phyloP scores from a whole-genome alignment of 1,140 invertebrate species.

The Atta colombica region DNA sequence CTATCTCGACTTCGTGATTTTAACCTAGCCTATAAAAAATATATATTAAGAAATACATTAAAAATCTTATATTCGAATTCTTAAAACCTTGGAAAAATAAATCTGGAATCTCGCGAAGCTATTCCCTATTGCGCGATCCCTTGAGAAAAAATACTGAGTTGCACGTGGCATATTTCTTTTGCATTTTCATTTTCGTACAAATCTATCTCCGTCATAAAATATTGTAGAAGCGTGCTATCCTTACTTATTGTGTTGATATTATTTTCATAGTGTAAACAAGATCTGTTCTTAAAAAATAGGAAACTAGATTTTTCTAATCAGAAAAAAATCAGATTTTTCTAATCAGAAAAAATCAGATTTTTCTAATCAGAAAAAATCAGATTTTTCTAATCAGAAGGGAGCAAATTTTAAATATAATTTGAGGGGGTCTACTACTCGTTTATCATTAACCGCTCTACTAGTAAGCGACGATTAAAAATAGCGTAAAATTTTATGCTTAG shows the following conservation, averaged over 20 bases:
- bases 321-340: not conserved
- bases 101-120: not conserved
- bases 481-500: no score
- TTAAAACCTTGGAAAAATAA: not conserved
- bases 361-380: not conserved
- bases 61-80: not conserved
- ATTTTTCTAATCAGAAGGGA: not conserved
- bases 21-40: not conserved
- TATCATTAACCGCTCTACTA: not conserved
- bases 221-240: not conserved
- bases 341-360: not conserved
- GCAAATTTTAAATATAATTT: not conserved
- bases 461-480: not conserved
- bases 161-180: not conserved
- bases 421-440: not conserved
- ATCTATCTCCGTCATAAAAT: not conserved
- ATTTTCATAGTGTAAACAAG: not conserved
- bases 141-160: not conserved
- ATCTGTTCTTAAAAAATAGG: not conserved
- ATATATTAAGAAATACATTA: no score
- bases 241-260: no score
- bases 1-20: not conserved
- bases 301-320: not conserved
- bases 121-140: no score
- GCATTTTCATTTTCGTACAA: not conserved